phyloP scores from a whole-genome alignment of 1,140 invertebrate species.

The Caenorhabditis tropicalis region DNA sequence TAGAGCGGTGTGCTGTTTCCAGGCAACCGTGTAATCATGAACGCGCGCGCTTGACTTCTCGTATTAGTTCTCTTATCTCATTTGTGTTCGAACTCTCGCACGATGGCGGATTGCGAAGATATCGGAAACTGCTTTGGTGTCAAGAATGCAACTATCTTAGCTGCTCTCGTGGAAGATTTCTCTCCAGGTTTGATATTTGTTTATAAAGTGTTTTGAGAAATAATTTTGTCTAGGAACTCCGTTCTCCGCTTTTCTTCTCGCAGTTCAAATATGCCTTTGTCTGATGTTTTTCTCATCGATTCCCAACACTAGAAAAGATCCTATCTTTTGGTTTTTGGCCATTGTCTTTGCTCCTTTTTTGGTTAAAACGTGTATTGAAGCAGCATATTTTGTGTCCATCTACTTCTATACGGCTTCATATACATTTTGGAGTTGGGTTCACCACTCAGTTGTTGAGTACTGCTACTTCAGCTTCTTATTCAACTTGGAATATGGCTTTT shows the following conservation, averaged over 20 bases:
- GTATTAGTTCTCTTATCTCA: background rate
- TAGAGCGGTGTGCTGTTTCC: background rate
- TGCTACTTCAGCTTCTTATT: slow-evolving; percentile 22
- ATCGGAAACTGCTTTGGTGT: background rate
- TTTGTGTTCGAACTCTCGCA: background rate
- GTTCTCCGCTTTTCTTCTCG: background rate
- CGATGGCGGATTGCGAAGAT: background rate
- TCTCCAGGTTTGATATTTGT: background rate
- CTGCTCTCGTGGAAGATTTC: background rate
- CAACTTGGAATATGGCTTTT: slow-evolving; percentile 1
- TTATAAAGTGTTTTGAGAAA: background rate
- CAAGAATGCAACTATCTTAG: background rate
- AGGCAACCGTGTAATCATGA: slow-evolving; percentile 34
- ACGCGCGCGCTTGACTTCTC: background rate
- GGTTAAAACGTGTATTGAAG: background rate
- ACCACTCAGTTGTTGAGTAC: background rate
- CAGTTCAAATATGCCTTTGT: background rate
- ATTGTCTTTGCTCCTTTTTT: background rate
- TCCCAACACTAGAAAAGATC: background rate
- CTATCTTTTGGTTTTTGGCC: background rate
- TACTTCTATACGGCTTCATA: slow-evolving; percentile 16
- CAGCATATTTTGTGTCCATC: background rate
- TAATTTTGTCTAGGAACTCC: background rate
- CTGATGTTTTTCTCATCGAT: background rate
- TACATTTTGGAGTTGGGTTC: slow-evolving; percentile 20